Base-by-base conservation (phyloP, 2,888 invertebrate genomes). In the Andrena bucephala region DNA sequence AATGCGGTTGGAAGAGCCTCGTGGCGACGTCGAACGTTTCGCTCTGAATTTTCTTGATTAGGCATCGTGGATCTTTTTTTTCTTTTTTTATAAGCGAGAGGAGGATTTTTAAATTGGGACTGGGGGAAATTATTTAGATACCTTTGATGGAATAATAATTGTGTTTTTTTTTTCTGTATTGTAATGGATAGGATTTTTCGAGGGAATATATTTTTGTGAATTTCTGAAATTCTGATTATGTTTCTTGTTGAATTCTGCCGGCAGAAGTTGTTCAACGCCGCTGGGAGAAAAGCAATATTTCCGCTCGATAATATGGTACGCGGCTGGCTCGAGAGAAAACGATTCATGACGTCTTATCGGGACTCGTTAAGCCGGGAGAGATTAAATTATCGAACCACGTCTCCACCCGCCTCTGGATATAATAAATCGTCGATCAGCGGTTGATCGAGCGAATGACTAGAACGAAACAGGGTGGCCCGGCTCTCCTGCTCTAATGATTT, bases 381-480 rank as follows among this genome's bases (percentile, higher is more conserved):
- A 89, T 87, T 85, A 87, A 89, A 89, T 89, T 88, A 88, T 88
- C 88, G 84, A 87, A 77, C 63, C 31, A 72, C 75, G 81, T 75
- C 75, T 71, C 67, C 73, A 73, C 54, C 72, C 78, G 83, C 73
- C 74, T 65, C 59, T 77, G 71, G 76, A 85, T 79, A 83, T 87
- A 89, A 89, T 89, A 89, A 89, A 89, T 89, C 82, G 86, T 81
- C 86, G 84, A 89, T 87, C 86, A 70, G 69, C 81, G 85, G 68
- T 82, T 86, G 87, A 89, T 89, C 87, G 87, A 89, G 77, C 75
- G 85, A 87, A 83, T 79, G 81, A 73, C 71, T 77, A 62, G 79
- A 71, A 57, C 65, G 77, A 78, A 73, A 81, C 88, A 84, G 89
- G 88, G 89, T 89, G 87, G 87, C 69, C 89, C 57, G 65, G 62